Percentiles rank a stretch among this genome's conserved stretches.
Conservation (phyloP, 2,113 vertebrate species). For the Nematolebias whitei region DNA sequence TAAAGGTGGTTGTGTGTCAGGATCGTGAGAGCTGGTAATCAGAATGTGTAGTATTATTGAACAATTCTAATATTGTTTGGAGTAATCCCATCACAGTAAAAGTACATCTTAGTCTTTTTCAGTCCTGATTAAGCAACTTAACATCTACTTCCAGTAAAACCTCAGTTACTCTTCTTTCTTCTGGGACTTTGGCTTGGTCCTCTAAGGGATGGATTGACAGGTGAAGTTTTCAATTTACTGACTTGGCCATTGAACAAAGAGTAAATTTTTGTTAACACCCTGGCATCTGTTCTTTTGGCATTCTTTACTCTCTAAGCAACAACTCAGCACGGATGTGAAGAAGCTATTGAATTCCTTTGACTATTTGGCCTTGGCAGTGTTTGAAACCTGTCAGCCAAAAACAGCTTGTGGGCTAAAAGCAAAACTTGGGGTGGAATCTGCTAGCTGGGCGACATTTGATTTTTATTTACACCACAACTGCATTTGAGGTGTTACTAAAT, state of each 20-base stretch:
- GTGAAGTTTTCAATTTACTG: slow-evolving; percentile 18
- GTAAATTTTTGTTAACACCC: slow-evolving; percentile 3
- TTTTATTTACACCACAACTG: too few species aligned
- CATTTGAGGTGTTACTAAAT: too few species aligned
- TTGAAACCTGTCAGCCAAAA: slow-evolving; percentile 11
- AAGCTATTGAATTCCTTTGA: slow-evolving; percentile 4
- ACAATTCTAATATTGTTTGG: too few species aligned
- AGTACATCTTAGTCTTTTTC: too few species aligned
- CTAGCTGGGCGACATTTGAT: too few species aligned
- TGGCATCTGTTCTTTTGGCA: slow-evolving; percentile 17
- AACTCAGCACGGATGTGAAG: neutral
- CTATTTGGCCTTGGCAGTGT: neutral
- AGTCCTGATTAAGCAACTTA: too few species aligned
- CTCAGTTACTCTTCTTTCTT: neutral
- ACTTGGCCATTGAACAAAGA: slow-evolving; percentile 5
- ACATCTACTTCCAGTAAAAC: too few species aligned
- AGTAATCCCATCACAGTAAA: too few species aligned
- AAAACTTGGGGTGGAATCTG: too few species aligned
- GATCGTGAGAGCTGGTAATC: too few species aligned
- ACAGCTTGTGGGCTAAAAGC: neutral
- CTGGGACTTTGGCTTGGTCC: neutral
- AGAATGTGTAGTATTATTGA: too few species aligned
- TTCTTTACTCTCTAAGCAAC: neutral
- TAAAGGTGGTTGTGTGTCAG: too few species aligned
- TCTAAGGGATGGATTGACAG: neutral